These are phyloP conservation scores for Lucilia sericata DNA, from an alignment of 1,140 invertebrate species.

Conservation along the genomic window DNA sequence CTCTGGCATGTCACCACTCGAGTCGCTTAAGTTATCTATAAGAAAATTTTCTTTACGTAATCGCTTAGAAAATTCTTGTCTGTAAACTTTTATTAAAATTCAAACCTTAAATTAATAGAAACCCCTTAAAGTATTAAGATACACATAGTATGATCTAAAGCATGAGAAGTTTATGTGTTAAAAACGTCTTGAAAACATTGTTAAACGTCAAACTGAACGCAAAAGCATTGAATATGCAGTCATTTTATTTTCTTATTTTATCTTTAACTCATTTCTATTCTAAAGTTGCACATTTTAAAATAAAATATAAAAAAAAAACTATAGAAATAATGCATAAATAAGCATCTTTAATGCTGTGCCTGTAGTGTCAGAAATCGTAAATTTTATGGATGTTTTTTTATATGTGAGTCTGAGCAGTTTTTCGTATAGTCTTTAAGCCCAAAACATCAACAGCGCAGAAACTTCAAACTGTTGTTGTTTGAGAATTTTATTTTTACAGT, in stretches of 20 bases:
- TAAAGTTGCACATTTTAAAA: not conserved
- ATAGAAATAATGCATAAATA: slow-evolving; percentile 14
- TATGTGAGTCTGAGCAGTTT: too few relatives aligned
- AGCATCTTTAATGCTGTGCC: not conserved
- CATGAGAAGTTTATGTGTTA: too few relatives aligned
- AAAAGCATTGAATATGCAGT: not conserved
- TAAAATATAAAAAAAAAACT: not conserved
- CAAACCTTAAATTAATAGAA: too few relatives aligned
- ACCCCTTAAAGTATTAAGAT: too few relatives aligned
- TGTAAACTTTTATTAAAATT: too few relatives aligned
- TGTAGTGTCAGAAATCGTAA: not conserved
- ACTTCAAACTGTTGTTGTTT: not conserved
- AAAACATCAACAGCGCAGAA: not conserved
- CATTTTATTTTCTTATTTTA: not conserved
- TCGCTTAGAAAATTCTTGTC: too few relatives aligned
- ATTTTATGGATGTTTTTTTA: not conserved
- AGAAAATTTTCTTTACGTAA: too few relatives aligned
- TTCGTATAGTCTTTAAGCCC: too few relatives aligned
- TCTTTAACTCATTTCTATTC: not conserved
- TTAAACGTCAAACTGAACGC: not conserved
- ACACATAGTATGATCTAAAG: too few relatives aligned
- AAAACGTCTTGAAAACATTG: not conserved
- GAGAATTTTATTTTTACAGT: not conserved
- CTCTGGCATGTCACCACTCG: too few relatives aligned
- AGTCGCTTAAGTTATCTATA: too few relatives aligned